A percentile compares a stretch with the other conserved stretches of the same genome.
These are phyloP conservation scores for Lipotes vexillifer DNA, from an alignment of 2,113 vertebrate species.

Conservation along the genomic window DNA sequence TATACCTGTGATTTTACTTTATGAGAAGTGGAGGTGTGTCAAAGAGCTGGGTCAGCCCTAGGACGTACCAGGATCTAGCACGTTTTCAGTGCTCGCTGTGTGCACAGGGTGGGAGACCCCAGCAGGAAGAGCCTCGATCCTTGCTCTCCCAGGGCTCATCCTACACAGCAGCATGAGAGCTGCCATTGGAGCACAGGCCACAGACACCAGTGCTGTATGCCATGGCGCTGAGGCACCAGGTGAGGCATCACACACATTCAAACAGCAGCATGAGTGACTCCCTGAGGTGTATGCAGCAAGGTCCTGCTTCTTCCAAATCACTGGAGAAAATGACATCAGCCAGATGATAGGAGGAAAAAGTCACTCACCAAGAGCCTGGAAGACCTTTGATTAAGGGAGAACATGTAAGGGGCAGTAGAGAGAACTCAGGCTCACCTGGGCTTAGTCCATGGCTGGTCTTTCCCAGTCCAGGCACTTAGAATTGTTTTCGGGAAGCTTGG, in stretches of 20 bases:
- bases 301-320: neutral
- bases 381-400: neutral
- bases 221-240: neutral
- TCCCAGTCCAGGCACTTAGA: neutral
- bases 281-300: neutral
- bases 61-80: neutral
- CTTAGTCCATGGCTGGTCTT: neutral
- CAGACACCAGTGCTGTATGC: fast-evolving
- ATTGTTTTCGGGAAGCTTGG: neutral
- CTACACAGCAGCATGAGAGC: neutral
- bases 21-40: neutral
- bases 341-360: neutral
- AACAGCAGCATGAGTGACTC: neutral
- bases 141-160: neutral
- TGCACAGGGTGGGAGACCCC: neutral
- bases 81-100: no score
- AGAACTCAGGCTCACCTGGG: neutral
- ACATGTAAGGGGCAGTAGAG: neutral
- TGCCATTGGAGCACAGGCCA: no score
- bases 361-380: neutral
- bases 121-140: neutral
- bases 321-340: neutral
- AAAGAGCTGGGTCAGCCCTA: fast-evolving
- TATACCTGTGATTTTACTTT: neutral
- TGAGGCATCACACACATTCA: fast-evolving